Percentiles rank a stretch among this genome's conserved stretches.
Conservation (phyloP, 1,140 invertebrate species). For the Drosophila lowei region DNA sequence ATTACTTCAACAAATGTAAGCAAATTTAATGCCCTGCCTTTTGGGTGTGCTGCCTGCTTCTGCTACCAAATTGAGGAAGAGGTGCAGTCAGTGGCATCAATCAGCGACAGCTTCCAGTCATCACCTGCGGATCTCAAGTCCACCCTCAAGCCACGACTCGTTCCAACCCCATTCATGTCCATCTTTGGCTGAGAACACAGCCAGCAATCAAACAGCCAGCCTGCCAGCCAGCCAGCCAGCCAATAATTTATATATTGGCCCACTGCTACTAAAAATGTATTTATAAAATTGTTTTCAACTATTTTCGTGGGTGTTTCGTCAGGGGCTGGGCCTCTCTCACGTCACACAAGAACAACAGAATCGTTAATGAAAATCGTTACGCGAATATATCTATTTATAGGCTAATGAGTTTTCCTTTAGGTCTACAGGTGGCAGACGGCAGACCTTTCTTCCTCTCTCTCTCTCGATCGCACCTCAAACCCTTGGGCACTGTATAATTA, state of each 20-base stretch:
- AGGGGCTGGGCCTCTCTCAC: conserved; percentile 54
- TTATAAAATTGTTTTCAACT: conserved; percentile 39
- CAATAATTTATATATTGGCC: conserved; percentile 44
- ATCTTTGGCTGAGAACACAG: conserved; percentile 46
- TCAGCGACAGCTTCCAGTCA: conserved; percentile 28
- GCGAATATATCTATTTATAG: conserved; percentile 66
- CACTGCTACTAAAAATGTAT: conserved; percentile 39
- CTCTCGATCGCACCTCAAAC: no score
- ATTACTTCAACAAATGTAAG: conserved; percentile 50
- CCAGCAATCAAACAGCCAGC: conserved; percentile 42
- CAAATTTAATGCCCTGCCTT: conserved; percentile 32
- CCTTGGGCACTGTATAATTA: no score
- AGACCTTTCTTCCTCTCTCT: conserved; percentile 10
- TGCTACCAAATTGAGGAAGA: conserved; percentile 61
- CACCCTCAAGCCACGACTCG: no score
- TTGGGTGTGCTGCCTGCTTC: conserved; percentile 58
- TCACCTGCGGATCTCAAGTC: conserved; percentile 29
- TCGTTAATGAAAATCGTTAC: conserved; percentile 25
- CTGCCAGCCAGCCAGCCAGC: conserved; percentile 13
- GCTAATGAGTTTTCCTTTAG: conserved; percentile 72
- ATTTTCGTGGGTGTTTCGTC: conserved; percentile 57
- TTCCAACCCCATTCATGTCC: conserved; percentile 47
- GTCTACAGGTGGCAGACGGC: conserved; percentile 64
- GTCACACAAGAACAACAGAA: conserved; percentile 40
- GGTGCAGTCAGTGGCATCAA: conserved; percentile 51